Evolutionary conservation across 2,113 vertebrate genomes (phyloP).

Genomic region (Miniopterus natalensis): DNA sequence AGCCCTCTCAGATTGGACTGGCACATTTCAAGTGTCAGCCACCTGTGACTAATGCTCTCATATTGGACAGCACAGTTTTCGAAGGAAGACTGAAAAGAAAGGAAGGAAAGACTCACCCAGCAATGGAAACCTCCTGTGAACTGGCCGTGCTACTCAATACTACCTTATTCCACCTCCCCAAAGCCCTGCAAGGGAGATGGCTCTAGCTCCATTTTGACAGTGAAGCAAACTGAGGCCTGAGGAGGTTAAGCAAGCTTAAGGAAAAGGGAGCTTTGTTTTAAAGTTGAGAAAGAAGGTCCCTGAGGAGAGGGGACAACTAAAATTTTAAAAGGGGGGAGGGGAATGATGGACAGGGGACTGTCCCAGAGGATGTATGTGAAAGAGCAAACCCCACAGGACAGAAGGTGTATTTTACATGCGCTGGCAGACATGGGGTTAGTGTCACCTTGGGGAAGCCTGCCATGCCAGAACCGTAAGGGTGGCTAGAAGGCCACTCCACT

Average conservation of each 20-base stretch:
- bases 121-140: neutral
- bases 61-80: neutral
- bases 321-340: too few species aligned
- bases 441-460: neutral
- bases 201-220: neutral
- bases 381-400: neutral
- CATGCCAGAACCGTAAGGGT: neutral
- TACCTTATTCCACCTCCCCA: neutral
- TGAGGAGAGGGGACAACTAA: neutral
- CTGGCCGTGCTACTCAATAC: neutral
- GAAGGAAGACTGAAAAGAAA: neutral
- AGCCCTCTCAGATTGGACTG: neutral
- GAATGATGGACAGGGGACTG: neutral
- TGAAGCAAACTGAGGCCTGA: neutral
- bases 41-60: neutral
- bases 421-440: neutral
- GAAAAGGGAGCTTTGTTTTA: neutral
- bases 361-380: neutral
- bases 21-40: neutral
- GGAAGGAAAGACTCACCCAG: neutral
- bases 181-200: neutral
- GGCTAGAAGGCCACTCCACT: neutral
- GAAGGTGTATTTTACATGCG: neutral
- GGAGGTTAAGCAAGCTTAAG: neutral
- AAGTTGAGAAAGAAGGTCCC: neutral